Conservation (phyloP, 2,888 invertebrate species). For the Mystacides longicornis region DNA sequence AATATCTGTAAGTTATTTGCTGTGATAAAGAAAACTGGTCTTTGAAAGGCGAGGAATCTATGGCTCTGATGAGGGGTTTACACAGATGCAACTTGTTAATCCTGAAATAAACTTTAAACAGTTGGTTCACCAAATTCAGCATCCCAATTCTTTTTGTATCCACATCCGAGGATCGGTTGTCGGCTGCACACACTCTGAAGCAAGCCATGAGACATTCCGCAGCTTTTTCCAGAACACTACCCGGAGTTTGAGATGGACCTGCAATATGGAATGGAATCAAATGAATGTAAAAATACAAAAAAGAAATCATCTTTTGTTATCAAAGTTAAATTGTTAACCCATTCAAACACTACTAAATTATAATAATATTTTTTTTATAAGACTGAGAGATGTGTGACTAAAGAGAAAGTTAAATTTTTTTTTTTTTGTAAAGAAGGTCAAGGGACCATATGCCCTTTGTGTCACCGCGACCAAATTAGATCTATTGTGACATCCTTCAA, state of each 20-base stretch:
- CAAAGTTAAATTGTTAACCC: neutral
- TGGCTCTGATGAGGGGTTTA: constrained; percentile 92
- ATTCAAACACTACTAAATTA: neutral
- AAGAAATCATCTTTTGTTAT: too few species aligned
- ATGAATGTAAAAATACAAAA: neutral
- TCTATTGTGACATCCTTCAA: too few species aligned
- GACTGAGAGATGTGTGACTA: neutral
- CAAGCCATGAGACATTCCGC: constrained; percentile 89
- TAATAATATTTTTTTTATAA: neutral
- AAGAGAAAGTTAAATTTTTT: neutral
- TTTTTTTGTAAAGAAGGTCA: neutral
- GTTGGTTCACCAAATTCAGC: constrained; percentile 92
- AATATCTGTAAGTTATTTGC: constrained; percentile 94
- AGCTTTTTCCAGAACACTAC: constrained; percentile 82
- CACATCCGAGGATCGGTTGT: constrained; percentile 81
- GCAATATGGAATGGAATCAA: neutral
- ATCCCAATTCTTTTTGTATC: constrained; percentile 95
- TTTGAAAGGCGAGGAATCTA: constrained; percentile 86
- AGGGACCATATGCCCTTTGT: too few species aligned
- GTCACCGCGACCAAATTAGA: too few species aligned
- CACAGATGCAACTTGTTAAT: constrained; percentile 85
- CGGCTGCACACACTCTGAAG: constrained; percentile 91
- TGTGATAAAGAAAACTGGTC: constrained; percentile 87
- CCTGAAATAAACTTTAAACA: constrained; percentile 89
- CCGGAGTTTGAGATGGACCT: constrained; percentile 41